These are phyloP conservation scores for Micronycteris hirsuta DNA, from an alignment of 2,113 vertebrate species.

Conservation along the genomic window DNA sequence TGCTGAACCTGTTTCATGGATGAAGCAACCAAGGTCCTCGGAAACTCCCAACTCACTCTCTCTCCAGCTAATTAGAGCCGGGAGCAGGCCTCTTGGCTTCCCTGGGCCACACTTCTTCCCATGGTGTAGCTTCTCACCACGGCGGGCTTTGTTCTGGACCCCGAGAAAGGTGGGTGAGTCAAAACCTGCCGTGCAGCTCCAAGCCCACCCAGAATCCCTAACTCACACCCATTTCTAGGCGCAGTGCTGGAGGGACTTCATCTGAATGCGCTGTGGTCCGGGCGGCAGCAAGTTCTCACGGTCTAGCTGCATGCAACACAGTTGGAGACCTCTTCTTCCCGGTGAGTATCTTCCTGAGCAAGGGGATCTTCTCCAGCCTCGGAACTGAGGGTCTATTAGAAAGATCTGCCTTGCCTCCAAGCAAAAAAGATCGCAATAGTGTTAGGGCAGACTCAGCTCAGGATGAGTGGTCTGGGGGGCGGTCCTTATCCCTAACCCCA, in stretches of 20 bases:
- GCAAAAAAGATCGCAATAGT: not conserved
- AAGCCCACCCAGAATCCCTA: not conserved
- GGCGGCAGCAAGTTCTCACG: not conserved
- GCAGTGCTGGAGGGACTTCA: not conserved
- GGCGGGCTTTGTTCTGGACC: not conserved
- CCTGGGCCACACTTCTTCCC: not conserved
- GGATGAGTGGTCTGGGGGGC: rapidly evolving
- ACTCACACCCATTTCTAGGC: not conserved
- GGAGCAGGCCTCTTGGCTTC: not conserved
- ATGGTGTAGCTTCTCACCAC: rapidly evolving
- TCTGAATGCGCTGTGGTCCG: not conserved
- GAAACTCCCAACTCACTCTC: not conserved
- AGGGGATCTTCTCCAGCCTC: not conserved
- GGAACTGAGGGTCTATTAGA: not conserved
- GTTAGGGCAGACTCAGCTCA: not conserved
- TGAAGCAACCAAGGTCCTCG: not conserved
- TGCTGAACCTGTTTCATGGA: not conserved
- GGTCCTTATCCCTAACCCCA: not conserved
- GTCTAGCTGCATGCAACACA: too few species aligned
- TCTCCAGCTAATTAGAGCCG: not conserved
- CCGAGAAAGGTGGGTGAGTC: not conserved
- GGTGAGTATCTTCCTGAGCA: not conserved
- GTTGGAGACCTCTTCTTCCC: not conserved
- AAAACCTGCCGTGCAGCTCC: not conserved
- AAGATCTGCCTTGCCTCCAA: not conserved